Percentiles rank a stretch among this genome's conserved stretches.
phyloP scores from a whole-genome alignment of 2,113 vertebrate genomes.

The Labrus mixtus region DNA sequence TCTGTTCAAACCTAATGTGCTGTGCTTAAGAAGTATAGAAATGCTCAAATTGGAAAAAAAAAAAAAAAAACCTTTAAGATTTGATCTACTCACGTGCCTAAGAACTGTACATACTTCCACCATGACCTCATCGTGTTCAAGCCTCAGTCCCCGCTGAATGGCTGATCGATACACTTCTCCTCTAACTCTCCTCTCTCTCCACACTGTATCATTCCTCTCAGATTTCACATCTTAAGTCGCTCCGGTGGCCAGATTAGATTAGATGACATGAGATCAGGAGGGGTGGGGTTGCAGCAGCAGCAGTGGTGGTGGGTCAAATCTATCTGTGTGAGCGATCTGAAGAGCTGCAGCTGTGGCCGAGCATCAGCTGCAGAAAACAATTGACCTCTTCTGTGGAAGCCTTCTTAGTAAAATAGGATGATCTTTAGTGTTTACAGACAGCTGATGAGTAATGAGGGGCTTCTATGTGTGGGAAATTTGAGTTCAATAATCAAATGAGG shows the following conservation, averaged over 20 bases:
- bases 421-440: slow-evolving; percentile 4
- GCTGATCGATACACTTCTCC: slow-evolving; percentile 31
- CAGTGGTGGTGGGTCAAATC: slow-evolving; percentile 10
- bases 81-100: not conserved
- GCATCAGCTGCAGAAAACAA: slow-evolving; percentile 29
- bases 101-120: slow-evolving; percentile 2
- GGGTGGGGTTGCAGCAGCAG: not conserved
- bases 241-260: slow-evolving; percentile 54
- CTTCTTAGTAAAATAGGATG: slow-evolving; percentile 5
- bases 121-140: slow-evolving; percentile 37
- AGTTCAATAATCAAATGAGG: slow-evolving; percentile 29
- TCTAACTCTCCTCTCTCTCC: slow-evolving; percentile 3
- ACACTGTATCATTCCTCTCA: slow-evolving; percentile 26
- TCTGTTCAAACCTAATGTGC: too few species aligned
- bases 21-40: too few species aligned
- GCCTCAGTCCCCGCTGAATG: slow-evolving; percentile 4
- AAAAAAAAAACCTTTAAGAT: not conserved
- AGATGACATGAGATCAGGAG: slow-evolving; percentile 46
- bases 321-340: slow-evolving; percentile 44
- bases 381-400: slow-evolving; percentile 20
- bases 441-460: slow-evolving; percentile 48
- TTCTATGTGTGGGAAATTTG: slow-evolving; percentile 18
- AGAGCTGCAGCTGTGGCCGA: slow-evolving; percentile 42
- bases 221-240: slow-evolving; percentile 34
- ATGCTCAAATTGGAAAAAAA: not conserved